Percentiles rank a stretch among this genome's conserved stretches.
phyloP scores from a whole-genome alignment of 1,140 invertebrate genomes.

The Helicoverpa zea region DNA sequence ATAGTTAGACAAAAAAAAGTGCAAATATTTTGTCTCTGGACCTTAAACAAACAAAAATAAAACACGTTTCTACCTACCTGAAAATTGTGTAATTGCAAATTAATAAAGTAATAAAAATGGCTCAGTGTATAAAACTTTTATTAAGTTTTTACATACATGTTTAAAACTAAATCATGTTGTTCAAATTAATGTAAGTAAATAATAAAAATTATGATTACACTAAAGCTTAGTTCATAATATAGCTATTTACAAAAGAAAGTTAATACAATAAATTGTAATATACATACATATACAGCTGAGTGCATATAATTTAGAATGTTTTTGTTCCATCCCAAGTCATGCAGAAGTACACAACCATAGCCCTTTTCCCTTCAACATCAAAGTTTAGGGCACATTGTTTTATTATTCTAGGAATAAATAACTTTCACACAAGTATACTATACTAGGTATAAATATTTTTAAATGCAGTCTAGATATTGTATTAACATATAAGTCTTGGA shows the following conservation, averaged over 20 bases:
- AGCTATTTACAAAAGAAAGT: conserved; percentile 25
- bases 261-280: background rate
- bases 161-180: conserved; percentile 19
- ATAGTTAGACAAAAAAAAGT: background rate
- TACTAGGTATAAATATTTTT: too few relatives aligned
- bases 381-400: too few relatives aligned
- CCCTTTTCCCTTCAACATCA: too few relatives aligned
- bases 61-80: background rate
- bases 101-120: background rate
- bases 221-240: conserved; percentile 19
- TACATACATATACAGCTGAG: background rate
- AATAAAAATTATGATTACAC: conserved; percentile 1
- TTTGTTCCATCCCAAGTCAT: background rate
- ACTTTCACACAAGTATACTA: too few relatives aligned
- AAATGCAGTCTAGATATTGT: too few relatives aligned
- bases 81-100: background rate
- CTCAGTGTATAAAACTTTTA: conserved; percentile 23
- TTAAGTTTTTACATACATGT: conserved; percentile 6
- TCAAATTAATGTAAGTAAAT: background rate
- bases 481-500: too few relatives aligned
- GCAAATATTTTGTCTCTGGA: background rate
- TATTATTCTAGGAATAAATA: too few relatives aligned
- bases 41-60: background rate
- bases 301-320: background rate
- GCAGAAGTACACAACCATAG: too few relatives aligned